Evolutionary conservation across 92 coral and sea anemone species (phyloP), one percentile per base, ranked within the genome.

Genomic region (Anthopleura xanthogrammica): DNA sequence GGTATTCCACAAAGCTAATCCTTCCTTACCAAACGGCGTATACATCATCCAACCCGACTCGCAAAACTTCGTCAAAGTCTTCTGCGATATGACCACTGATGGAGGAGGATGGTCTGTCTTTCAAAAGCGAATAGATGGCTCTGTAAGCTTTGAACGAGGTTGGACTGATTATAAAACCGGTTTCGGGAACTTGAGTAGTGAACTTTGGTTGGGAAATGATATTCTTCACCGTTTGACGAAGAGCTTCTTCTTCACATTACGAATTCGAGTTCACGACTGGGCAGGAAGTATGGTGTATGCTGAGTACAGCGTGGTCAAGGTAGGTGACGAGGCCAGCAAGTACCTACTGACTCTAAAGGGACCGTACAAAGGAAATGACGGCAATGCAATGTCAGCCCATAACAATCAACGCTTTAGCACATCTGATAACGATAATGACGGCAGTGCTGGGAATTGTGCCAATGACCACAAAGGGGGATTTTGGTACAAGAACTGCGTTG

Each of bases 101-200:
- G 86, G 86, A 12, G 86, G 86, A 24, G 86, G 86, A 17, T 83
- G 86, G 86, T 76, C 75, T 4, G 86, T 83, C 86, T 54, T 83
- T 24, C 86, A 83, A 60, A 75, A 68, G 72, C 81, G 86, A 4
- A 17, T 57, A 22, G 48, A 41, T 24, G 81, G 81, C 56, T 50
- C 71, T 41, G 76, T 65, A 17, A 62, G 56, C 83, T 80, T 80
- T 52, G 77, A 50, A 56, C 76, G 46, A 6, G n/a, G n/a, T 20
- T 85, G 87, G 87, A 23, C 50, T 58, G 83, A 85, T 16, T 85
- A 85, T 42, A 85, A 78, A 46, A 68, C 36, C 43, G 87, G 87
- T 16, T 85, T 78, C 68, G 87, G 87, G 9, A 65, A 55, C n/a
- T 43, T 60, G 73, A 40, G 46, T 62, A 68, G 87, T 13, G 83